Evolutionary conservation across 2,797 vertebrate genomes (phyloP).

Genomic region (Stomatorhinus walkeri): DNA sequence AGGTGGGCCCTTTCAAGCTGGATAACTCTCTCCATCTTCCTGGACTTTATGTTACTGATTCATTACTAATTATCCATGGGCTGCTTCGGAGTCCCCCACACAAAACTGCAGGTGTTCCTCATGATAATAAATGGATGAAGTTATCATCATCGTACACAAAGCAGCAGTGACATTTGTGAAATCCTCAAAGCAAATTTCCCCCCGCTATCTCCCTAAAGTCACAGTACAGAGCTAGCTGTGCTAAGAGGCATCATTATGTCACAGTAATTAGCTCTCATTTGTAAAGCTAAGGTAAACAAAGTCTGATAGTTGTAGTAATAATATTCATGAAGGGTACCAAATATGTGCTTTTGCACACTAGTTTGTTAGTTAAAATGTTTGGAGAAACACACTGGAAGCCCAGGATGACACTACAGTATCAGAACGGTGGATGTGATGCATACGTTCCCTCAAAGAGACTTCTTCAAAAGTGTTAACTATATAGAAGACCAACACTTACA

Average conservation of each 20-base stretch:
- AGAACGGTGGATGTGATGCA: background rate
- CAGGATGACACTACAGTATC: background rate
- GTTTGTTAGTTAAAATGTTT: conserved; percentile 6
- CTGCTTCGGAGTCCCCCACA: conserved; percentile 47
- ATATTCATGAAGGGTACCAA: conserved; percentile 46
- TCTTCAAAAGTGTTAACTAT: background rate
- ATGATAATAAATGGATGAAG: conserved; percentile 76
- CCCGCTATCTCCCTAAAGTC: conserved; percentile 53
- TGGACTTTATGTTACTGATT: conserved; percentile 44
- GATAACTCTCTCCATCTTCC: conserved; percentile 35
- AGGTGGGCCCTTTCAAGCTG: conserved; percentile 23
- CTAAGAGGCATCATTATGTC: conserved; percentile 64
- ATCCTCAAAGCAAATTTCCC: conserved; percentile 62
- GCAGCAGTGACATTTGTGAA: conserved; percentile 74
- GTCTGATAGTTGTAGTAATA: conserved; percentile 52
- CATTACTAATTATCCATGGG: conserved; percentile 50
- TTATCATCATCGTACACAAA: conserved; percentile 62
- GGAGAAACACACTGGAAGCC: background rate
- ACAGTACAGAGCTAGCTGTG: conserved; percentile 41
- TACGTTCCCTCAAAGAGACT: background rate
- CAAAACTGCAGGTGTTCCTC: conserved; percentile 63
- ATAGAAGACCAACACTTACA: background rate
- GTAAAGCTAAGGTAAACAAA: conserved; percentile 65
- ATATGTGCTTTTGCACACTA: conserved; percentile 27
- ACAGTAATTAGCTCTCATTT: conserved; percentile 68